These are phyloP conservation scores for Pardalotus punctatus DNA, from an alignment of 2,113 vertebrate genomes.

Conservation along the genomic window DNA sequence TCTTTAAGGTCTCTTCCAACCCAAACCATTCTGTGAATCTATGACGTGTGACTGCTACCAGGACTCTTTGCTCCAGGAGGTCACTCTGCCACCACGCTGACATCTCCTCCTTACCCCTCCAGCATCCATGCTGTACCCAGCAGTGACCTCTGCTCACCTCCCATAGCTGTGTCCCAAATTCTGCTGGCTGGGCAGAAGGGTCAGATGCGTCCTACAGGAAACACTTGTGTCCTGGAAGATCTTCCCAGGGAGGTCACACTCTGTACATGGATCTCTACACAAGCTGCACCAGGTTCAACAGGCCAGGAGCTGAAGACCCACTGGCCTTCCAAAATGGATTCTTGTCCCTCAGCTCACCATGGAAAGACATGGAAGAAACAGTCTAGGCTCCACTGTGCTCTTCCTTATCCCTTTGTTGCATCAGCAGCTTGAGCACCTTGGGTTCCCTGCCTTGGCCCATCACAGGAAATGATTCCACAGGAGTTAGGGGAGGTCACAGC, in stretches of 20 bases:
- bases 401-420: neutral
- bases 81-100: neutral
- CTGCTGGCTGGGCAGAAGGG: neutral
- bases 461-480: neutral
- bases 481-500: neutral
- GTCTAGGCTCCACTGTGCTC: neutral
- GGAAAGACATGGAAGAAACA: neutral
- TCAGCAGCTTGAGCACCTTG: neutral
- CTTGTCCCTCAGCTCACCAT: neutral
- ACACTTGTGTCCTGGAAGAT: neutral
- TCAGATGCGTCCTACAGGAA: neutral
- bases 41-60: neutral
- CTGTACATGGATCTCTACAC: neutral
- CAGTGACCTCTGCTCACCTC: neutral
- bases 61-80: neutral
- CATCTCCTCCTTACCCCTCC: neutral
- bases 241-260: neutral
- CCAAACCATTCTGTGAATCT: neutral
- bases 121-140: accelerated
- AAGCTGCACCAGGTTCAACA: neutral
- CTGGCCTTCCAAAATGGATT: neutral
- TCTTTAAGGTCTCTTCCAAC: neutral
- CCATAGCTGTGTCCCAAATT: accelerated
- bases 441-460: neutral
- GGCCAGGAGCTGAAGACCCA: neutral